Evolutionary conservation across 2,888 invertebrate genomes (phyloP).

Genomic region (Aleiodes leptofemur): DNA sequence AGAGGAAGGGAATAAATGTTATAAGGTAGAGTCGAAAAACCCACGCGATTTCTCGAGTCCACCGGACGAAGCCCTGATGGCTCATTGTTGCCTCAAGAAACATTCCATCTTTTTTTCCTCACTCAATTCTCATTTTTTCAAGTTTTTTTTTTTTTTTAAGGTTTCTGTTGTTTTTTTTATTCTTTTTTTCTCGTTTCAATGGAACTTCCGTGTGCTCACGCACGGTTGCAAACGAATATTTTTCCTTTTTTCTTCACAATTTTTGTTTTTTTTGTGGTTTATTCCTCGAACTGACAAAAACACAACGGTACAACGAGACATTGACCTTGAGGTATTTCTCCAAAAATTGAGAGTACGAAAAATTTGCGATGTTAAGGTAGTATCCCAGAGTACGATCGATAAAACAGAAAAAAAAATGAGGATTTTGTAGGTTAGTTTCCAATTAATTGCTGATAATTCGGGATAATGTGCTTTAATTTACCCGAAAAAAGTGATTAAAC

Average conservation of each 20-base stretch:
- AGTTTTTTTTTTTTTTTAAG: conserved; percentile 22
- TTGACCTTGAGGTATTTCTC: conserved; percentile 17
- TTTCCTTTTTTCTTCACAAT: conserved; percentile 9
- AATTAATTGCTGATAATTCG: too few relatives aligned
- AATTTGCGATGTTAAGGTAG: background rate
- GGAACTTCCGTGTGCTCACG: conserved; percentile 47
- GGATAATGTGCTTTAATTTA: too few relatives aligned
- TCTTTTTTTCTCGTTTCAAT: conserved; percentile 28
- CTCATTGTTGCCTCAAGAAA: conserved; percentile 43
- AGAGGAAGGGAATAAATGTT: conserved; percentile 39
- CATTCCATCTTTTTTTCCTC: conserved; percentile 38
- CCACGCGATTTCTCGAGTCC: conserved; percentile 32
- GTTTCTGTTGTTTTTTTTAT: conserved; percentile 16
- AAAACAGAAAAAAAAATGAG: background rate
- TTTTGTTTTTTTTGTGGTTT: background rate
- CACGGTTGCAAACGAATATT: conserved; percentile 40
- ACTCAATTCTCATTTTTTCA: conserved; percentile 16
- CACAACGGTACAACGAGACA: conserved; percentile 1
- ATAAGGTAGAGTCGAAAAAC: conserved; percentile 37
- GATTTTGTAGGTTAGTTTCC: too few relatives aligned
- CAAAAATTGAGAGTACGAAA: background rate
- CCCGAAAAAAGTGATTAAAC: too few relatives aligned
- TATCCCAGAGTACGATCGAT: too few relatives aligned
- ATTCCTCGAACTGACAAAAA: background rate
- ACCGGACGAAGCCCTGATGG: conserved; percentile 34